A percentile compares a stretch with the other conserved stretches of the same genome.
phyloP scores from a whole-genome alignment of 2,888 invertebrate species.

The Nycteola revayana region DNA sequence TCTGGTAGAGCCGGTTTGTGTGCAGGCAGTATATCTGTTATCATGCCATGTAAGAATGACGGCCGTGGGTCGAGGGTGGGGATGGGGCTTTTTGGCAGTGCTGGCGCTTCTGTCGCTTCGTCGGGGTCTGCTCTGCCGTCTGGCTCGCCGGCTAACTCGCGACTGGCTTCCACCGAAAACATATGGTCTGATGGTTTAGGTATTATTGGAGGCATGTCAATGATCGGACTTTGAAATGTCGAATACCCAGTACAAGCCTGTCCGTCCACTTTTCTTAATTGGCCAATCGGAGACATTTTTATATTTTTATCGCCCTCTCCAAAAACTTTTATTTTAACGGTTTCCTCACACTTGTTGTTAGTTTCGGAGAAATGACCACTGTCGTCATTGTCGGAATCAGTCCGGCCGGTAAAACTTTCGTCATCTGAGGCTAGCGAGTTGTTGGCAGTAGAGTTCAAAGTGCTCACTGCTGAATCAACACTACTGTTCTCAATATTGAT shows the following conservation, averaged over 20 bases:
- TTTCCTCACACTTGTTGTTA: constrained; percentile 73
- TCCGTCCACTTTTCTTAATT: constrained; percentile 70
- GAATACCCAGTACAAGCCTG: constrained; percentile 70
- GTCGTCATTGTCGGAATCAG: constrained; percentile 83
- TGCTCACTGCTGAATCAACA: constrained; percentile 80
- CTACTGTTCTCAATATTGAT: constrained; percentile 76
- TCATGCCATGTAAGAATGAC: constrained; percentile 87
- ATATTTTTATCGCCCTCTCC: constrained; percentile 71
- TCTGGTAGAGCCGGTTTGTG: constrained; percentile 85
- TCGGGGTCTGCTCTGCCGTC: constrained; percentile 94
- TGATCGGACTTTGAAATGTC: constrained; percentile 74
- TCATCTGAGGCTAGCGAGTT: constrained; percentile 77
- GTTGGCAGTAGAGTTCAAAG: constrained; percentile 80
- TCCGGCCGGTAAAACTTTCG: constrained; percentile 75
- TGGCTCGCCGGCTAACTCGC: constrained; percentile 92
- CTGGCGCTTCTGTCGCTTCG: constrained; percentile 85
- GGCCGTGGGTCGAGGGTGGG: constrained; percentile 82
- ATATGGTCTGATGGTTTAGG: constrained; percentile 66
- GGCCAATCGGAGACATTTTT: constrained; percentile 69
- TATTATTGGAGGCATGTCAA: constrained; percentile 73
- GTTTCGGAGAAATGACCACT: constrained; percentile 77
- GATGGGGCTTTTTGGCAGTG: constrained; percentile 86
- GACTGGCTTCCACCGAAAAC: constrained; percentile 83
- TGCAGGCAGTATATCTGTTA: constrained; percentile 68
- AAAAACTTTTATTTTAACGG: constrained; percentile 76